phyloP scores from a whole-genome alignment of 2,797 vertebrate genomes.

The Phoebastria nigripes region DNA sequence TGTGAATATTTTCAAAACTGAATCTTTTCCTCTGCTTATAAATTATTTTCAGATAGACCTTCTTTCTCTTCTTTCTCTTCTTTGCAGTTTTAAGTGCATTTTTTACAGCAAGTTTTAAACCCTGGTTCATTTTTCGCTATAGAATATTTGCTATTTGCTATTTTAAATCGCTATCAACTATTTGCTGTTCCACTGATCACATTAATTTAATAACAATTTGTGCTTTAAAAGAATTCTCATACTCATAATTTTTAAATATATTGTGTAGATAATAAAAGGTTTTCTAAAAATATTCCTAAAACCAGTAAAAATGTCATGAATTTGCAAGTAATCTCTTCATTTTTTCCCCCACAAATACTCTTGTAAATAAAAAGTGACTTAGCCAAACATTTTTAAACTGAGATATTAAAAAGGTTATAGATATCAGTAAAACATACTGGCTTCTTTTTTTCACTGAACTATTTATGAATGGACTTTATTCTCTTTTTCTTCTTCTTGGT shows the following conservation, averaged over 20 bases:
- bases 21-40: background rate
- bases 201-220: background rate
- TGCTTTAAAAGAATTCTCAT: background rate
- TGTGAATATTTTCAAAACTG: background rate
- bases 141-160: background rate
- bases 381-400: background rate
- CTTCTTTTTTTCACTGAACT: background rate
- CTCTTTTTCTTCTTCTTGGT: background rate
- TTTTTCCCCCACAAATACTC: background rate
- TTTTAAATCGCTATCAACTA: background rate
- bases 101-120: background rate
- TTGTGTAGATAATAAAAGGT: background rate
- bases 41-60: background rate
- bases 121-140: background rate
- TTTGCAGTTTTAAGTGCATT: background rate
- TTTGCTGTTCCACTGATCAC: background rate
- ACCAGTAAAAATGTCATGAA: background rate
- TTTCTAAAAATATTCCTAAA: background rate
- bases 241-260: background rate
- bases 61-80: background rate
- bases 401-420: background rate
- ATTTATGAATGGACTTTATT: background rate
- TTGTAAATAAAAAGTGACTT: background rate
- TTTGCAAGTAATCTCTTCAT: background rate
- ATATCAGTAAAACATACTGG: background rate